Conservation (phyloP, 2,113 vertebrate genomes). For the Lichenostomus cassidix region DNA sequence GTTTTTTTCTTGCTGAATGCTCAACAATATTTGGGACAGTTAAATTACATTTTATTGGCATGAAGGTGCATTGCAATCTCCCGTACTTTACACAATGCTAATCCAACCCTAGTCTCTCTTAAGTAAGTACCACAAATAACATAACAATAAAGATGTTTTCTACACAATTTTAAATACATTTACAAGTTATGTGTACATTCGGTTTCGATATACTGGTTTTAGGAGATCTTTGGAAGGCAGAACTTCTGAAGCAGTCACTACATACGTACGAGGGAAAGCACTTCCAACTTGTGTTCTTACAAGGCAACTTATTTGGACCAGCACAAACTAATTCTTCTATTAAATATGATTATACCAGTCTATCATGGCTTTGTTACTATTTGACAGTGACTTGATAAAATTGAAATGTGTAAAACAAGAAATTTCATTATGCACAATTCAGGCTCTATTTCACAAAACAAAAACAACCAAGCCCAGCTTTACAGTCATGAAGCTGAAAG, state of each 20-base stretch:
- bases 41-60: constrained; percentile 86
- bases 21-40: constrained; percentile 82
- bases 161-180: constrained; percentile 79
- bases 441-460: constrained; percentile 58
- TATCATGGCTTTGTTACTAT: constrained; percentile 77
- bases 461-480: constrained; percentile 5
- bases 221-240: constrained; percentile 75
- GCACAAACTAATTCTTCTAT: constrained; percentile 77
- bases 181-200: constrained; percentile 79
- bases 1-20: constrained; percentile 72
- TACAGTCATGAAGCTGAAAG: constrained; percentile 47
- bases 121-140: constrained; percentile 85
- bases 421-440: constrained; percentile 67
- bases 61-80: constrained; percentile 97
- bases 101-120: constrained; percentile 79
- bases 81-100: constrained; percentile 85
- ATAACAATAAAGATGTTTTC: constrained; percentile 77
- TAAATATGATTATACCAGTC: constrained; percentile 78
- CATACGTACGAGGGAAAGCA: constrained; percentile 74
- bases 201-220: constrained; percentile 64
- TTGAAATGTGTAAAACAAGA: constrained; percentile 68
- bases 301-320: constrained; percentile 82
- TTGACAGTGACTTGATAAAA: constrained; percentile 72
- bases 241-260: constrained; percentile 77
- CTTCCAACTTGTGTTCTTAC: constrained; percentile 69